Percentiles rank a stretch among this genome's conserved stretches.
Conservation (phyloP, 2,797 vertebrate genomes). For the Gymnoscopelus microlampas region DNA sequence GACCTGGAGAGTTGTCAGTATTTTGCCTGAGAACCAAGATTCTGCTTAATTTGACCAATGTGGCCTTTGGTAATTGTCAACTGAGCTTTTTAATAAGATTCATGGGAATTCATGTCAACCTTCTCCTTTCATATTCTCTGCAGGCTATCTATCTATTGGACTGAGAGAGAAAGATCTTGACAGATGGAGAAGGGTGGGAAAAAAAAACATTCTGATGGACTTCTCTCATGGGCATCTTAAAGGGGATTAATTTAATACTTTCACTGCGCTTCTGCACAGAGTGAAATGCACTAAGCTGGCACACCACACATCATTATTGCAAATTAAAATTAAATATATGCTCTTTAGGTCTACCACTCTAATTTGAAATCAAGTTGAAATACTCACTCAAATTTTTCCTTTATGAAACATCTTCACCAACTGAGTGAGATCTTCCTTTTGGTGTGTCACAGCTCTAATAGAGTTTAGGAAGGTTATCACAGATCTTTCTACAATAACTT, state of each 20-base stretch:
- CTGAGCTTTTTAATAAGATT: conserved; percentile 73
- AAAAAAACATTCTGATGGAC: conserved; percentile 58
- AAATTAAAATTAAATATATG: conserved; percentile 62
- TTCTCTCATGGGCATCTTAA: conserved; percentile 70
- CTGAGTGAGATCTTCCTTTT: conserved; percentile 30
- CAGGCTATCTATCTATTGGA: conserved; percentile 75
- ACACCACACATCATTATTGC: conserved; percentile 61
- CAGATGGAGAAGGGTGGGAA: conserved; percentile 67
- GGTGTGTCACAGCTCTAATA: conserved; percentile 23
- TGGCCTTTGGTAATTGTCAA: conserved; percentile 72
- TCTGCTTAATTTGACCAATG: conserved; percentile 73
- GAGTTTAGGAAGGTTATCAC: conserved; percentile 32
- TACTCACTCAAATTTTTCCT: neutral
- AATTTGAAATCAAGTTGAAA: conserved; percentile 53
- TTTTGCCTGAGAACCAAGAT: conserved; percentile 61
- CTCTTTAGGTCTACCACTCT: conserved; percentile 51
- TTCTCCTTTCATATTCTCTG: conserved; percentile 64
- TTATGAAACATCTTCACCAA: conserved; percentile 32
- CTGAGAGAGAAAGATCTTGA: conserved; percentile 75
- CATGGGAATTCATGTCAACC: conserved; percentile 75
- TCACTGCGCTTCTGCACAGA: conserved; percentile 68
- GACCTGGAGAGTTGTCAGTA: conserved; percentile 59
- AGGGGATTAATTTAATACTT: conserved; percentile 69
- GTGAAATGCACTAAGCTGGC: conserved; percentile 58
- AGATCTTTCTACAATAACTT: conserved; percentile 18